Conservation (phyloP, 2,113 vertebrate genomes). For the Microtus richardsoni region DNA sequence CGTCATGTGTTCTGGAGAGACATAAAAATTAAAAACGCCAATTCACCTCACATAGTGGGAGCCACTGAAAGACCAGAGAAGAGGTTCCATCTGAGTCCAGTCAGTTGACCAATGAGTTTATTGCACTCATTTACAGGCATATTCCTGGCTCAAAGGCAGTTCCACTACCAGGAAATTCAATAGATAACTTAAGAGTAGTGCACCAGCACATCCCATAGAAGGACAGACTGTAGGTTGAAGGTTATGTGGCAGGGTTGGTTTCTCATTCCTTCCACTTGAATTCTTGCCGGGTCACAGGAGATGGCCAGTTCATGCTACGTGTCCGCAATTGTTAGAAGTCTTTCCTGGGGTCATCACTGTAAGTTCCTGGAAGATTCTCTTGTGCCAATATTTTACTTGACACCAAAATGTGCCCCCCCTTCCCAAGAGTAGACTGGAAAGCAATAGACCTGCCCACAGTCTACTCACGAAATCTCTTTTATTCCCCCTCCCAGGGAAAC, state of each 20-base stretch:
- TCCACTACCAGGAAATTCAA: background rate
- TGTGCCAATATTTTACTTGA: background rate
- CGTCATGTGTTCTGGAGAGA: too few species aligned
- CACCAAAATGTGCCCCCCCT: background rate
- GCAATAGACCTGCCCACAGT: background rate
- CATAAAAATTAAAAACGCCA: background rate
- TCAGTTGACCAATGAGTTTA: background rate
- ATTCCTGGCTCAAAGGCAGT: background rate
- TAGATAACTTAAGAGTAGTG: background rate
- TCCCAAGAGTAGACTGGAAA: background rate
- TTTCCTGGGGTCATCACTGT: background rate
- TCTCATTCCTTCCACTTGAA: background rate
- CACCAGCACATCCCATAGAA: background rate
- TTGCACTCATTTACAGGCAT: background rate
- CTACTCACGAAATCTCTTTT: background rate
- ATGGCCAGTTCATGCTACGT: background rate
- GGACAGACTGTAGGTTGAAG: background rate
- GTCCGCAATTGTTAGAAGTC: background rate
- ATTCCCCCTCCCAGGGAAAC: background rate
- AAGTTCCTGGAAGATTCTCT: background rate
- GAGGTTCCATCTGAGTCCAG: background rate
- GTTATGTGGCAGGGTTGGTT: background rate
- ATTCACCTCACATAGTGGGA: background rate
- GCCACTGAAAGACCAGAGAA: background rate
- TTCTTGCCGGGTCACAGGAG: background rate